Evolutionary conservation across 2,888 invertebrate species (phyloP).

Genomic region (Hemicrepidius hirtus): DNA sequence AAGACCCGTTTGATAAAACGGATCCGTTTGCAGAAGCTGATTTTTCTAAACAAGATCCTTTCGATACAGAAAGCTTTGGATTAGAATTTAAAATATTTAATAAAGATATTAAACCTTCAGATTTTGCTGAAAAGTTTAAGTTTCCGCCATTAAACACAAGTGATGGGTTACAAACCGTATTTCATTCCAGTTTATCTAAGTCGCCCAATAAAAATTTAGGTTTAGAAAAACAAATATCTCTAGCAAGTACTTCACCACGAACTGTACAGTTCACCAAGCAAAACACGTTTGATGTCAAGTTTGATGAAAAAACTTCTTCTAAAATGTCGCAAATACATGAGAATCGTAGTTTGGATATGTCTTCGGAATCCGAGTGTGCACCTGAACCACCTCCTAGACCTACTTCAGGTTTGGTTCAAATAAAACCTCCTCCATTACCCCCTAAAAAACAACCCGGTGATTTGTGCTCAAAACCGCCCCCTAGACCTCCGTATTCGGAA

Average conservation of each 20-base stretch:
- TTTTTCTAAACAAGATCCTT: constrained; percentile 78
- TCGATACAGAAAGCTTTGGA: constrained; percentile 73
- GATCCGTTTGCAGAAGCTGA: constrained; percentile 79
- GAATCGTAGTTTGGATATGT: constrained; percentile 68
- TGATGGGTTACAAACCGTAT: constrained; percentile 35
- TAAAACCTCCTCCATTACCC: constrained; percentile 83
- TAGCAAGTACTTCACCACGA: constrained; percentile 52
- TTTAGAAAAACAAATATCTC: constrained; percentile 62
- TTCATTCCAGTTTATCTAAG: constrained; percentile 55
- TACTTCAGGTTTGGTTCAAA: constrained; percentile 74
- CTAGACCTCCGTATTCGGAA: constrained; percentile 77
- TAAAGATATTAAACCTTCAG: constrained; percentile 63
- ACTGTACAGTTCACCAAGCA: constrained; percentile 65
- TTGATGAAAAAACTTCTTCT: constrained; percentile 58
- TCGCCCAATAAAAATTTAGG: constrained; percentile 61
- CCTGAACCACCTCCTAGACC: constrained; percentile 83
- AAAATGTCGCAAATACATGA: constrained; percentile 63
- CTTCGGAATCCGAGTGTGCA: constrained; percentile 71
- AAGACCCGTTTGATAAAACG: constrained; percentile 84
- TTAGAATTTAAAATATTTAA: constrained; percentile 63
- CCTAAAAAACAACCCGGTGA: constrained; percentile 81
- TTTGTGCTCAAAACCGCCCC: constrained; percentile 78
- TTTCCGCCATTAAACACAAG: constrained; percentile 51
- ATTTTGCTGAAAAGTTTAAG: constrained; percentile 60
- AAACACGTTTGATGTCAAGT: constrained; percentile 70